A percentile compares a stretch with the other conserved stretches of the same genome.
Conservation (phyloP, 2,888 invertebrate genomes). For the Taphrorychus bicolor region DNA sequence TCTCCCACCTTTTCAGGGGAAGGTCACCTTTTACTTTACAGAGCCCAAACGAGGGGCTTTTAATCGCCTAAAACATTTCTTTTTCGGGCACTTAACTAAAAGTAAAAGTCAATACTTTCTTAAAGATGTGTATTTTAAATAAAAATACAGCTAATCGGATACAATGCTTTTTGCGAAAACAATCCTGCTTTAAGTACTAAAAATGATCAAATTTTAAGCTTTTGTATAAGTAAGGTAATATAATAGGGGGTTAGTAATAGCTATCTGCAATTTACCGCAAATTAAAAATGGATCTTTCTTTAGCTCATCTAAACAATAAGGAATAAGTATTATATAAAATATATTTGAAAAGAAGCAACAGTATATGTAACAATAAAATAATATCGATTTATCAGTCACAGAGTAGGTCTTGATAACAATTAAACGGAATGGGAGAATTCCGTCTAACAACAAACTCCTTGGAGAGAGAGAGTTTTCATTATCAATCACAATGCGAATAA, state of each 20-base stretch:
- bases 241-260: slow-evolving; percentile 42
- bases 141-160: slow-evolving; percentile 38
- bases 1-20: too few relatives aligned
- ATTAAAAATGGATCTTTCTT: slow-evolving; percentile 21
- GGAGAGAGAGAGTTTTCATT: slow-evolving; percentile 34
- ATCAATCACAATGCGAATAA: not conserved
- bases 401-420: slow-evolving; percentile 26
- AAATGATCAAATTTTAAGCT: slow-evolving; percentile 41
- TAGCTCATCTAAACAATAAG: slow-evolving; percentile 46
- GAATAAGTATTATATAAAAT: slow-evolving; percentile 49
- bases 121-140: slow-evolving; percentile 35
- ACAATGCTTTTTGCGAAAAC: slow-evolving; percentile 43
- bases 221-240: slow-evolving; percentile 41
- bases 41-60: too few relatives aligned
- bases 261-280: slow-evolving; percentile 32
- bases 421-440: slow-evolving; percentile 25
- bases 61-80: too few relatives aligned
- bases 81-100: too few relatives aligned
- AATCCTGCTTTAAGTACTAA: slow-evolving; percentile 48
- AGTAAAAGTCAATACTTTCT: too few relatives aligned
- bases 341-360: slow-evolving; percentile 48
- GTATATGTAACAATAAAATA: slow-evolving; percentile 45
- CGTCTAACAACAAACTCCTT: not conserved
- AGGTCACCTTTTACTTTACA: too few relatives aligned
- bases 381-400: slow-evolving; percentile 38